Base-by-base conservation (phyloP, 2,113 vertebrate genomes). In the Takifugu flavidus region DNA sequence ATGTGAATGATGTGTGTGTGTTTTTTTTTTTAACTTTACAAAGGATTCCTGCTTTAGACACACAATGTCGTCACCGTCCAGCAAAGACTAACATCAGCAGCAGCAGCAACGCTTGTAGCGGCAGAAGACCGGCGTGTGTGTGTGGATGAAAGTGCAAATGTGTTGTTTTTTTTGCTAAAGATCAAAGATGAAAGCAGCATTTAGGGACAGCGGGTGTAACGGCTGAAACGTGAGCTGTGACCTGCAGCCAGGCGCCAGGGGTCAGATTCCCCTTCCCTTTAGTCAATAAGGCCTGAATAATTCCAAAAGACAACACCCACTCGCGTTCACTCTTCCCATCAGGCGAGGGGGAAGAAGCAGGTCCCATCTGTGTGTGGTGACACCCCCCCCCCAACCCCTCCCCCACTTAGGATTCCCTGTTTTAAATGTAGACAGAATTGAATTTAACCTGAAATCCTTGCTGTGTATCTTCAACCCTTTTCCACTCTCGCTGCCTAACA, bases 201-300 rank as follows among this genome's bases (percentile, higher is more conserved):
- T 11, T 8, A 10, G 57, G 80, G 53, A 76, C 28, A 61, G 55
- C 52, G 27, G 56, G 47, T 45, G 67, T 42, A 49, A 27, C 5
- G 45, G 65, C 52, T 82, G 90, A 83, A 89, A 91, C 54, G 0
- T 62, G 87, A 92, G 82, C 70, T 43, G 53, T 14, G 60, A 78
- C 74, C 7, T 39, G 49, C 52, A 61, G 69, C 52, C 70, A 62
- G 10, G 44, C 65, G 34, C 74, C 13, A 20, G 25, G 77, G 78
- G 70, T 91, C 83, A 77, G 65, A 82, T 91, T 90, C 76, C 85
- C 79, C 14, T 49, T 20, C 63, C 73, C 82, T 86, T 82, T 84
- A 84, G 78, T 90, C 70, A 67, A 66, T 29, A 52, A 86, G 79
- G 81, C 85, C 82, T 89, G 85, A 91, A 90, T 90, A 90, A 89